Evolutionary conservation across 1,140 invertebrate species (phyloP), one percentile per base, ranked within the genome.

Genomic region (Manduca sexta): DNA sequence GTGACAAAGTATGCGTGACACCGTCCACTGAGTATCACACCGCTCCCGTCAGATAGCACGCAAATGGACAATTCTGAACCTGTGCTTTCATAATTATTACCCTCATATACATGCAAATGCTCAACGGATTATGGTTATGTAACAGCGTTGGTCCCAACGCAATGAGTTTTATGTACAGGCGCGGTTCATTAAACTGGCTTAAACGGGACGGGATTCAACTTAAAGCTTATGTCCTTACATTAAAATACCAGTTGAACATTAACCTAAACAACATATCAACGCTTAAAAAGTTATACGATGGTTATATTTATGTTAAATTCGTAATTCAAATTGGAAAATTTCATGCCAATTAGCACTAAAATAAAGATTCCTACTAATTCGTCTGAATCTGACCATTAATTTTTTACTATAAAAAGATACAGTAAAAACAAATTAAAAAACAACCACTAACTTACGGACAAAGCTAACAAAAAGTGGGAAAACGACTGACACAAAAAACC

Each of bases 31-130:
- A 13, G 49, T 14, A 12, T 12, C 37, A 26, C 13, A 42, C 48
- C 52, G 52, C 56, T 18, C 52, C 56, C 47, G 41, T 13, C 18
- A 40, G 26, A 41, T 52, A 52, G 48, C 52, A 59, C 44, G 48
- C 48, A 38, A 59, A 46, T 54, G 31, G 42, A 47, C 43, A 43
- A 45, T 59, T 59, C 54, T 39, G 38, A 46, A 50, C 50, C 44
- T 53, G 43, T 31, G 16, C 45, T 31, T 21, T 35, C 30, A 37
- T 49, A 42, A 42, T 49, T n/a, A n/a, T n/a, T 49, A 49, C 30
- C 8, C 38, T 37, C 30, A 21, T 49, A 39, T 35, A 12, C 31
- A 50, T 35, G 39, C 33, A 37, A 50, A 43, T 44, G 15, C 33
- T 12, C 11, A 26, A 3, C 4, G 21, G 21, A 26, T 26, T 26